These are phyloP conservation scores for Egretta garzetta DNA, from an alignment of 2,113 vertebrate species.

Conservation along the genomic window DNA sequence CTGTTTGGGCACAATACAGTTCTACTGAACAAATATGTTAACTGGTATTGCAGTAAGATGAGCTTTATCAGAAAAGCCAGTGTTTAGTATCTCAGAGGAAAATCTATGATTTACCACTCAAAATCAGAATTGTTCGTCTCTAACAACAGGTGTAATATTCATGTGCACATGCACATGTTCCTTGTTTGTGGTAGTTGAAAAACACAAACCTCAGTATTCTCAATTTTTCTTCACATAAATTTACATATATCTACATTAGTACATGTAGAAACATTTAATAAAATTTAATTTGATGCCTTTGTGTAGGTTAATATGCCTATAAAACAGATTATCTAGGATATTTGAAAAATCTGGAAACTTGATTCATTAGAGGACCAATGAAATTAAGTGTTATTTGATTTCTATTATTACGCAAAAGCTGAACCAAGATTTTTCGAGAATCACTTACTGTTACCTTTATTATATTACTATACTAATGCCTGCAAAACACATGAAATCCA, in stretches of 20 bases:
- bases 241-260: background rate
- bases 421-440: background rate
- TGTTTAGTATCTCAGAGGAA: background rate
- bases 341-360: background rate
- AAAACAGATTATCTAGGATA: background rate
- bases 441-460: background rate
- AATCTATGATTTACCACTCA: background rate
- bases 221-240: background rate
- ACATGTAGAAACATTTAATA: background rate
- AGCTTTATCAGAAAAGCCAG: background rate
- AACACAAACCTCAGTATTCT: background rate
- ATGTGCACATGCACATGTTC: accelerated
- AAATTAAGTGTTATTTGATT: background rate
- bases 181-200: background rate
- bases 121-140: background rate
- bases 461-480: background rate
- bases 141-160: background rate
- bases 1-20: background rate
- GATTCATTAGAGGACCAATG: background rate
- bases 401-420: background rate
- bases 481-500: background rate
- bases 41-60: background rate
- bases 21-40: background rate
- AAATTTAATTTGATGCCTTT: background rate
- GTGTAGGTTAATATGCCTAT: background rate